Evolutionary conservation across 2,797 vertebrate species (phyloP).

Genomic region (Simalia tracyae): DNA sequence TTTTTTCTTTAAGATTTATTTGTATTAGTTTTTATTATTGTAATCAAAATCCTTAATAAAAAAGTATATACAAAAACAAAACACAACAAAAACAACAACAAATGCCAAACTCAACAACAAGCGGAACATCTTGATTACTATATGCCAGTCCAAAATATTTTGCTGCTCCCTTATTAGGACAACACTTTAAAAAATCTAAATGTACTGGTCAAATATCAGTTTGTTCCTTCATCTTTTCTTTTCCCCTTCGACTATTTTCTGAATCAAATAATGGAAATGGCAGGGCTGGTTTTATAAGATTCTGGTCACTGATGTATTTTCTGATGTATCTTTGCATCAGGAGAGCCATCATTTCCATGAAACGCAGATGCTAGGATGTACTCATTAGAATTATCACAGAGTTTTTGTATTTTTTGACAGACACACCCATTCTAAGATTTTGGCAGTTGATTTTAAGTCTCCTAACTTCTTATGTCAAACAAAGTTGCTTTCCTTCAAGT

Average conservation of each 20-base stretch:
- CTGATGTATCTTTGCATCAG: neutral
- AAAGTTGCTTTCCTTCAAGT: slow-evolving; percentile 3
- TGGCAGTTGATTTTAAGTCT: neutral
- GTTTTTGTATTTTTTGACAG: slow-evolving; percentile 12
- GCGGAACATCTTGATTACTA: neutral
- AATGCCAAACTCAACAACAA: neutral
- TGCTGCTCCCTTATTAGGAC: neutral
- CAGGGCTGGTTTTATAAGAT: neutral
- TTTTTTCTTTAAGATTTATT: neutral
- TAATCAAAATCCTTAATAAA: neutral
- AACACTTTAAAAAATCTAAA: neutral
- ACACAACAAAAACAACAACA: neutral
- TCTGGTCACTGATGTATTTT: neutral
- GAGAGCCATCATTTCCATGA: neutral
- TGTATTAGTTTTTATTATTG: neutral
- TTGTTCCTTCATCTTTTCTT: neutral
- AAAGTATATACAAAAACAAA: neutral
- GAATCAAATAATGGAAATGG: neutral
- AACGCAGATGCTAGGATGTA: neutral
- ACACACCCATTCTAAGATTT: neutral
- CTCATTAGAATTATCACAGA: neutral
- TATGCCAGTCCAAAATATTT: neutral
- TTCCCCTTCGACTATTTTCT: too few species aligned
- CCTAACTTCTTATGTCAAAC: neutral
- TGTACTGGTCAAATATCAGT: neutral